A percentile compares a stretch with the other conserved stretches of the same genome.
Conservation (phyloP, 2,113 vertebrate genomes). For the Conger conger region DNA sequence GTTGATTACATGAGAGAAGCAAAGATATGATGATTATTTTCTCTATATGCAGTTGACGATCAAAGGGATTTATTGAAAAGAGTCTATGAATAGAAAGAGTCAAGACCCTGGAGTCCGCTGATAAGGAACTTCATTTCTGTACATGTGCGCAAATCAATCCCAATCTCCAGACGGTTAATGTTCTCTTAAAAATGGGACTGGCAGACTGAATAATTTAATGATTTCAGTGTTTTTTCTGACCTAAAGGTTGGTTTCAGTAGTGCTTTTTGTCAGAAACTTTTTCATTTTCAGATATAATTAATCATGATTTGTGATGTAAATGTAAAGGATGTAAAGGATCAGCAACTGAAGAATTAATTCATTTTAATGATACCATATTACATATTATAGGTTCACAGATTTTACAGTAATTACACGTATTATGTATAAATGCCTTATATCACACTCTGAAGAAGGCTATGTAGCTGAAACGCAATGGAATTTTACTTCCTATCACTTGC, state of each 20-base stretch:
- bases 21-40: not conserved
- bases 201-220: not conserved
- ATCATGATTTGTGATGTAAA: no score
- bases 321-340: no score
- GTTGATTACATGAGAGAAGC: not conserved
- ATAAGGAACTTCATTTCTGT: not conserved
- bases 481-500: no score
- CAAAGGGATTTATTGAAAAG: not conserved
- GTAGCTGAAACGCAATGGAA: no score
- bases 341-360: no score
- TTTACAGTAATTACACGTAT: no score
- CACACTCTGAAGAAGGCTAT: no score
- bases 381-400: no score
- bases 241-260: not conserved
- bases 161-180: not conserved
- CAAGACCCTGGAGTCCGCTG: not conserved
- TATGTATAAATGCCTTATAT: no score
- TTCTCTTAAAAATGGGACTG: not conserved
- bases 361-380: no score
- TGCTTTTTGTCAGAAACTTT: not conserved
- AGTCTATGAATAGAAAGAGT: not conserved
- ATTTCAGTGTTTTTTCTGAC: not conserved
- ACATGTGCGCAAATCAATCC: not conserved
- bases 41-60: not conserved
- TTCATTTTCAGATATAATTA: no score